phyloP scores from a whole-genome alignment of 2,888 invertebrate genomes.

The Sinentomon sp. region DNA sequence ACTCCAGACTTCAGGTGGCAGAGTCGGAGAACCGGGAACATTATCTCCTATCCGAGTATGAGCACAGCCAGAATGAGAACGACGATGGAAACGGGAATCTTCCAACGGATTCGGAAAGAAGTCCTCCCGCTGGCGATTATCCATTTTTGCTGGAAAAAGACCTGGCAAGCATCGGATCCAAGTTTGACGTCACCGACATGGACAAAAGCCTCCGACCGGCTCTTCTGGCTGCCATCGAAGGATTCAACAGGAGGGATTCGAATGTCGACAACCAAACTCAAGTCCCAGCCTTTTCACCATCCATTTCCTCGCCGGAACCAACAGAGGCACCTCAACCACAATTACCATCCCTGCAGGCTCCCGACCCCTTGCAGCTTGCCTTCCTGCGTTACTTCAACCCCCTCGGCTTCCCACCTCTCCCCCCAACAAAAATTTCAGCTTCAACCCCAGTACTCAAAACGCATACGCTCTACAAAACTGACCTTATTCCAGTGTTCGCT shows the following conservation, averaged over 20 bases:
- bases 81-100: slow-evolving; percentile 19
- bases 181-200: slow-evolving; percentile 37
- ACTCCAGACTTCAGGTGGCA: slow-evolving; percentile 59
- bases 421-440: slow-evolving; percentile 43
- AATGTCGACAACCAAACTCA: slow-evolving; percentile 12
- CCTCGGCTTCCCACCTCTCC: slow-evolving; percentile 20
- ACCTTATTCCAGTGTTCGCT: slow-evolving; percentile 36
- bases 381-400: slow-evolving; percentile 15
- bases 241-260: too few species aligned
- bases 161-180: slow-evolving; percentile 38
- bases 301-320: slow-evolving; percentile 1
- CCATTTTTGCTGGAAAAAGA: slow-evolving; percentile 36
- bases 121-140: too few species aligned
- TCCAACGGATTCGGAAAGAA: too few species aligned
- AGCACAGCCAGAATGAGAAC: slow-evolving; percentile 54
- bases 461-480: slow-evolving; percentile 54
- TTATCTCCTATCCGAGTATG: slow-evolving; percentile 30
- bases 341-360: neutral
- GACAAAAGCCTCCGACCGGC: slow-evolving; percentile 26
- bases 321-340: neutral
- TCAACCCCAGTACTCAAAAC: slow-evolving; percentile 36
- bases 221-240: neutral
- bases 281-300: slow-evolving; percentile 2
- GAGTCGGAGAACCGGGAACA: slow-evolving; percentile 51
- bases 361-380: slow-evolving; percentile 13